Percentiles rank a stretch among this genome's conserved stretches.
Evolutionary conservation across 2,113 vertebrate genomes (phyloP).

Genomic region (Callithrix jacchus): DNA sequence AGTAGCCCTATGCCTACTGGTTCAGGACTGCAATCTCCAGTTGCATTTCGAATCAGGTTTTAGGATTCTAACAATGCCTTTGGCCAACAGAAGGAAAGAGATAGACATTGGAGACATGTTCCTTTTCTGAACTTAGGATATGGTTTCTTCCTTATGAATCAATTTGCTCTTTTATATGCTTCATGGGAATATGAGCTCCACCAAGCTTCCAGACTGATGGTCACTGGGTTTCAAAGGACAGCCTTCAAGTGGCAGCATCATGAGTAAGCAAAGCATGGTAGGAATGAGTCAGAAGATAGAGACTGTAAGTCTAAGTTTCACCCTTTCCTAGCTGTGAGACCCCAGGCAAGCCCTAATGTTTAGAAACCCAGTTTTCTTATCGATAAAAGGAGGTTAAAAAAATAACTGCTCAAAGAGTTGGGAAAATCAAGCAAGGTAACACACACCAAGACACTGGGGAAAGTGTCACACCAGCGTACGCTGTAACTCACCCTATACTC

Average conservation of each 20-base stretch:
- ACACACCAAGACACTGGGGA: background rate
- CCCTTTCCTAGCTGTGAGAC: background rate
- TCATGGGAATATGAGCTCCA: background rate
- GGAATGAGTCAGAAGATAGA: background rate
- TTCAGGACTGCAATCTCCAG: background rate
- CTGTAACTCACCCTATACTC: constrained; percentile 90
- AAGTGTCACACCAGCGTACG: background rate
- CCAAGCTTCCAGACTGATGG: background rate
- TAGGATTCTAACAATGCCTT: background rate
- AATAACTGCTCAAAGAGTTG: background rate
- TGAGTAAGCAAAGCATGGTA: background rate
- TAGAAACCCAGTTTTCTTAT: constrained; percentile 23
- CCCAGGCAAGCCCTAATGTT: background rate
- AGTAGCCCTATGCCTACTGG: background rate
- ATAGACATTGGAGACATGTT: background rate
- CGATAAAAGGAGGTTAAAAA: background rate
- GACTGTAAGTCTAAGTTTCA: background rate
- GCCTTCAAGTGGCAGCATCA: background rate
- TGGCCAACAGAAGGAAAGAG: background rate
- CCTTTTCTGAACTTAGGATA: constrained; percentile 19
- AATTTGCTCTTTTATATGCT: constrained; percentile 2
- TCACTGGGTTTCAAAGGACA: background rate
- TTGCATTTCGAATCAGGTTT: background rate
- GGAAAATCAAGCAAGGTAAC: background rate
- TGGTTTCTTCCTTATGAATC: background rate